These are phyloP conservation scores for Sphinx pinastri DNA, from an alignment of 2,888 invertebrate genomes.

Conservation along the genomic window DNA sequence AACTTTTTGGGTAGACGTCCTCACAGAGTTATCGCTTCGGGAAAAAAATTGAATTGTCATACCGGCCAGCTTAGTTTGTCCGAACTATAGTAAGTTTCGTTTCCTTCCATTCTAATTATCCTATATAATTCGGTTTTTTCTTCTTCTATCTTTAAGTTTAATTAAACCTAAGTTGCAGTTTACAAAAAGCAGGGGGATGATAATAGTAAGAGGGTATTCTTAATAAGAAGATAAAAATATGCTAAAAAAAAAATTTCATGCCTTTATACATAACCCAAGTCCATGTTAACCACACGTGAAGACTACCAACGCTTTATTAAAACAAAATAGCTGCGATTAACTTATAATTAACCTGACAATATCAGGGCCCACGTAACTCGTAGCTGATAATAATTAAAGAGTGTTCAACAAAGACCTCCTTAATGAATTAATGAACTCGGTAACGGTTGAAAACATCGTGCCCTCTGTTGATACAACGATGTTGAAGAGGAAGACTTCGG, in stretches of 20 bases:
- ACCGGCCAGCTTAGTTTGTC: too few species aligned
- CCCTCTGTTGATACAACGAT: not conserved
- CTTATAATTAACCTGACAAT: constrained; percentile 23
- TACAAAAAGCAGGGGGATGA: too few species aligned
- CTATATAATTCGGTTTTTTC: too few species aligned
- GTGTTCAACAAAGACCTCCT: constrained; percentile 16
- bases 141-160: too few species aligned
- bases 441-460: constrained; percentile 16
- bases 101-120: too few species aligned
- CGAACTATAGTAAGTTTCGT: not conserved
- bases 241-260: too few species aligned
- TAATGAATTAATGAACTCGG: constrained; percentile 23
- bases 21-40: too few species aligned
- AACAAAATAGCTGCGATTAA: constrained; percentile 25
- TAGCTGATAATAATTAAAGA: constrained; percentile 19
- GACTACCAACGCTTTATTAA: not conserved
- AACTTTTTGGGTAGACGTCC: too few species aligned
- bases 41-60: too few species aligned
- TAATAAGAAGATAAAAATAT: not conserved
- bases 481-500: constrained; percentile 7
- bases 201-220: not conserved
- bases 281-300: not conserved
- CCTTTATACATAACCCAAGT: not conserved
- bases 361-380: constrained; percentile 16
- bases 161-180: too few species aligned